Base-by-base conservation (phyloP, 2,797 vertebrate species). In the Mustela erminea region DNA sequence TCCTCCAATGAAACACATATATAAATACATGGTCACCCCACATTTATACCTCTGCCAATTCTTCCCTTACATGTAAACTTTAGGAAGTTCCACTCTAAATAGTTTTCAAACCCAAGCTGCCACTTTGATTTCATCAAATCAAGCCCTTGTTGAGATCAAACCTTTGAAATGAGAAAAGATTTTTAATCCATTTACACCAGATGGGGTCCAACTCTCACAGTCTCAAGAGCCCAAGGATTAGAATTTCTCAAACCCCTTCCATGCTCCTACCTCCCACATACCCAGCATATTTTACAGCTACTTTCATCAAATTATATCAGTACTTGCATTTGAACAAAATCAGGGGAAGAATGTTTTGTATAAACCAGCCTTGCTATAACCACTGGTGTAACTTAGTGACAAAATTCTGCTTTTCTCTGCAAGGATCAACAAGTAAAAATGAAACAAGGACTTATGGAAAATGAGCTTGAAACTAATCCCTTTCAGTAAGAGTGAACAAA, bases 91-190 rank as follows among this genome's bases (percentile, higher is more conserved):
- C 98, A 98, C 98, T 98, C 98, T 98, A 99, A 99, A 99, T 98
- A 98, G 98, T 99, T 99, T 98, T 98, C 97, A 99, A 98, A 99
- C 99, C 98, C 99, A 98, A 99, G 99, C 99, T 99, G 99, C 99
- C 99, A 99, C 99, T 99, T 99, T 99, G 99, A 99, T 99, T 99
- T 99, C 99, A 99, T 99, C 99, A 99, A 98, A 99, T 99, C 99
- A 99, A 99, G 99, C 99, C 99, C 99, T 99, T 99, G 99, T 99
- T 99, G 99, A 99, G 99, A 99, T 99, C 99, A 99, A 99, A 99
- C 99, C 99, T 99, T 99, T 99, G 99, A 99, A 99, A 99, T 98
- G 98, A 99, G 99, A 99, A 99, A 99, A 99, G 99, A 99, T 99
- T 99, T 99, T 99, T 99, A 99, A 99, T 99, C 99, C 99, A 99